Evolutionary conservation across 2,797 vertebrate genomes (phyloP).

Genomic region (Phrynocephalus vlangalii): DNA sequence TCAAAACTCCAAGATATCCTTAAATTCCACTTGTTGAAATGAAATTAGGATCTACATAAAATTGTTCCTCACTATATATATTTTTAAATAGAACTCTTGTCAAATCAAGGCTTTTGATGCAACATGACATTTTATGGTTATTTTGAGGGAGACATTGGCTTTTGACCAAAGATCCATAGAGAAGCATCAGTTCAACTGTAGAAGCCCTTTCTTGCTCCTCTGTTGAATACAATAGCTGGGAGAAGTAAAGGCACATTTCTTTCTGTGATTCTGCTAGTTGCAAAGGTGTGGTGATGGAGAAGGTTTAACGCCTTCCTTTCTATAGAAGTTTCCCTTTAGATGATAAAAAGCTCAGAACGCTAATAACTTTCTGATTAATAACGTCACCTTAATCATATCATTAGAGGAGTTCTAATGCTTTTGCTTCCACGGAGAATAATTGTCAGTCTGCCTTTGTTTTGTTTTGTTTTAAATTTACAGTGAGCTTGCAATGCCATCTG

Average conservation of each 20-base stretch:
- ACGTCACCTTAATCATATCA: not conserved
- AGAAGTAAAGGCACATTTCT: not conserved
- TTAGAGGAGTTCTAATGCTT: constrained; percentile 18
- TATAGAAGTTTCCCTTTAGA: not conserved
- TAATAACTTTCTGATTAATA: not conserved
- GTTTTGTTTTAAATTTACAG: not conserved
- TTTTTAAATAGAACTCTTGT: not conserved
- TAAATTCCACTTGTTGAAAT: not conserved
- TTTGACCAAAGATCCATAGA: not conserved
- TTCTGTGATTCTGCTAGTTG: not conserved
- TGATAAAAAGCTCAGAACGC: not conserved
- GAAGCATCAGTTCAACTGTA: not conserved
- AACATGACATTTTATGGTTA: not conserved
- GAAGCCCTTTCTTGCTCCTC: not conserved
- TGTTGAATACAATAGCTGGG: not conserved
- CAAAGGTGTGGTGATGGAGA: not conserved
- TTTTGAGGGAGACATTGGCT: not conserved
- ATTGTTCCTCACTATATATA: not conserved
- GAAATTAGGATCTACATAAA: not conserved
- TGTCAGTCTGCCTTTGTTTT: constrained; percentile 9
- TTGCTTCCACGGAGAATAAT: constrained; percentile 6
- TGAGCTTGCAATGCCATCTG: not conserved
- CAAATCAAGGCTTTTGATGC: not conserved
- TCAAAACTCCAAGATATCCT: not conserved
- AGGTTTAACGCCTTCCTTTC: not conserved